phyloP scores from a whole-genome alignment of 2,888 invertebrate genomes.

The Strigamia crassipes region DNA sequence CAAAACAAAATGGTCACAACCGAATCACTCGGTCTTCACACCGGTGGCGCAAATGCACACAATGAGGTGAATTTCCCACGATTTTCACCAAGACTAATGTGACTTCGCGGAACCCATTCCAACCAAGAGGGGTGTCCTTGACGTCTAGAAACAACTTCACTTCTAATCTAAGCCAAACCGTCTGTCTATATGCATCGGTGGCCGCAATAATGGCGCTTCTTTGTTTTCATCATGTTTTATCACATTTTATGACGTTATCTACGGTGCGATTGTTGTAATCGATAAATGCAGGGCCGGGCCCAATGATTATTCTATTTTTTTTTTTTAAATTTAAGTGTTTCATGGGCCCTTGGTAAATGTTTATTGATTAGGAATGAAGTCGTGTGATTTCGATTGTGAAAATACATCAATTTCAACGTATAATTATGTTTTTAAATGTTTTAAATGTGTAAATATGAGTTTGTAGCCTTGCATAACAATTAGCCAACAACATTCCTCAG shows the following conservation, averaged over 20 bases:
- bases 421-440: background rate
- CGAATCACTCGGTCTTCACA: no score
- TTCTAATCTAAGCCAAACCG: background rate
- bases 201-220: background rate
- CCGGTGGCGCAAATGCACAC: background rate
- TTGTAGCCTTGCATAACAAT: constrained; percentile 8
- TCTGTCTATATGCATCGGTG: background rate
- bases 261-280: background rate
- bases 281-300: no score
- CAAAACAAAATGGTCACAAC: background rate
- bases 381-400: background rate
- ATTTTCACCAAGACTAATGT: constrained; percentile 29
- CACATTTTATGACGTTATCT: background rate
- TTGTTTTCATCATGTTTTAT: background rate
- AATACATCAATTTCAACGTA: background rate
- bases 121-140: background rate
- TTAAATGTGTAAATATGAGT: constrained; percentile 5
- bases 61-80: constrained; percentile 36
- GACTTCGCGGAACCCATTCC: constrained; percentile 18
- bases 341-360: no score
- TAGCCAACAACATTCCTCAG: constrained; percentile 8
- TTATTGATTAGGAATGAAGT: background rate
- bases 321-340: no score
- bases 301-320: no score
- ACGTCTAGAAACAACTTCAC: background rate